phyloP scores from a whole-genome alignment of 2,888 invertebrate genomes.

The Leuctra nigra region DNA sequence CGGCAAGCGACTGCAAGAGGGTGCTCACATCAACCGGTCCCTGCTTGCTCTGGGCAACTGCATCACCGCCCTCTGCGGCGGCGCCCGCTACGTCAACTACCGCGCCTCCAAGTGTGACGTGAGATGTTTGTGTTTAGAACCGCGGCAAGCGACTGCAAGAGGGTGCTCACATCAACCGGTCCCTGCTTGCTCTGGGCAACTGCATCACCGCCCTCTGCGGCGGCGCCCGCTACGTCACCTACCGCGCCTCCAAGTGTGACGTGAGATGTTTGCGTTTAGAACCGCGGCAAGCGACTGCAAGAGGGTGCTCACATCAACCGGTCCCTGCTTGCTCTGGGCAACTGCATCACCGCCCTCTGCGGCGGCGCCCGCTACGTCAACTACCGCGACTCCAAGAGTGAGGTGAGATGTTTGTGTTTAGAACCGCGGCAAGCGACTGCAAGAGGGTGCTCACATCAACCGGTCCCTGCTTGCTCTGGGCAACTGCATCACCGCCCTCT shows the following conservation, averaged over 20 bases:
- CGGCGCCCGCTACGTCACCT: too few relatives aligned
- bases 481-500: constrained; percentile 93
- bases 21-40: constrained; percentile 92
- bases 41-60: constrained; percentile 89
- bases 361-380: constrained; percentile 80
- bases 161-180: too few relatives aligned
- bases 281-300: constrained; percentile 77
- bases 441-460: constrained; percentile 95
- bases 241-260: too few relatives aligned
- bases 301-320: constrained; percentile 96
- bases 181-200: too few relatives aligned
- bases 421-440: constrained; percentile 77
- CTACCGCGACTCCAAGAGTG: constrained; percentile 92
- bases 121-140: too few relatives aligned
- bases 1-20: constrained; percentile 82
- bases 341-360: constrained; percentile 93
- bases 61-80: constrained; percentile 87
- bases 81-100: constrained; percentile 83
- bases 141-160: too few relatives aligned
- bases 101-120: constrained; percentile 94
- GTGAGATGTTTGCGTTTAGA: too few relatives aligned
- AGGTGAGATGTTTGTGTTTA: too few relatives aligned
- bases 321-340: constrained; percentile 82
- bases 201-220: too few relatives aligned
- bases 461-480: constrained; percentile 83